Conservation (phyloP, 2,797 vertebrate genomes). For the Poecile montanus region DNA sequence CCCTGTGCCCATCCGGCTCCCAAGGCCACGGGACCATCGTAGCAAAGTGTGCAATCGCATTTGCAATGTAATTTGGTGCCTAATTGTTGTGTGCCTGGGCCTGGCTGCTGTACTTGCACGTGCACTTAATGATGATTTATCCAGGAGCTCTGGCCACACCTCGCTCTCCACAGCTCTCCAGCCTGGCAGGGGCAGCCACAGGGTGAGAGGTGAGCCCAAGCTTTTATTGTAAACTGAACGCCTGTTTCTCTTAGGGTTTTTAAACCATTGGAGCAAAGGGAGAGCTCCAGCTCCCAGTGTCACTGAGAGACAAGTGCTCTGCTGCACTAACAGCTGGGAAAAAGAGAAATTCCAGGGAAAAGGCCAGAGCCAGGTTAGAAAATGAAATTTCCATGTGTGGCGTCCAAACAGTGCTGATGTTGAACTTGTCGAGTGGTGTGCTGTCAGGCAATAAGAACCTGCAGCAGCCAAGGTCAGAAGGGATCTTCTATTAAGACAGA, state of each 20-base stretch:
- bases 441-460: background rate
- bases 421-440: background rate
- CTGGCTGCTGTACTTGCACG: background rate
- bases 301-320: background rate
- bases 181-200: background rate
- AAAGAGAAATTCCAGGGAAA: background rate
- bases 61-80: constrained; percentile 29
- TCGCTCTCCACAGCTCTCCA: background rate
- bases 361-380: background rate
- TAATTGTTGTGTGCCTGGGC: constrained; percentile 22
- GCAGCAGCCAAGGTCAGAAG: background rate
- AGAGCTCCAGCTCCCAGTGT: background rate
- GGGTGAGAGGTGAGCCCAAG: background rate
- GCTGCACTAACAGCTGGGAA: background rate
- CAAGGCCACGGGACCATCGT: background rate
- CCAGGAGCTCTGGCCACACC: background rate
- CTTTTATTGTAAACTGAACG: background rate
- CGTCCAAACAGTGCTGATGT: background rate
- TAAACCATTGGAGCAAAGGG: background rate
- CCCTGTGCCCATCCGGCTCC: rapidly evolving
- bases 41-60: background rate
- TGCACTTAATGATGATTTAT: constrained; percentile 57
- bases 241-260: background rate
- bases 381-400: background rate
- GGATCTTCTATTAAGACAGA: background rate